Percentiles rank a stretch among this genome's conserved stretches.
Conservation (phyloP, 2,113 vertebrate species). For the Petrocephalus microphthalmus region DNA sequence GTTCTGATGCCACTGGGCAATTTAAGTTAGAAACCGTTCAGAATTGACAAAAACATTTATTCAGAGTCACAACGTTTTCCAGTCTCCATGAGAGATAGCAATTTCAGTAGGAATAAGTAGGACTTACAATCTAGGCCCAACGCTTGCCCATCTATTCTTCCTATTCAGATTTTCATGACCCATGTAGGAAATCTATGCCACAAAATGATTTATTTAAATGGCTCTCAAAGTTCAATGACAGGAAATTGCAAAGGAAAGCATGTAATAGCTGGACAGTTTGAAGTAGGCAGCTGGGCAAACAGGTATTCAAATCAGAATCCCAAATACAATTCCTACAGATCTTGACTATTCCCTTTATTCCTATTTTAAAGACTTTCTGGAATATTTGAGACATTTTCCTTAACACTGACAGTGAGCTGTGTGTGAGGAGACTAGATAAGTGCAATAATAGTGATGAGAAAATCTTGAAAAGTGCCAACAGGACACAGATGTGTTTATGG, state of each 20-base stretch:
- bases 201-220: conserved; percentile 52
- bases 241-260: conserved; percentile 57
- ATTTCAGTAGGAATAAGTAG: conserved; percentile 40
- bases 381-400: neutral
- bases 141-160: conserved; percentile 44
- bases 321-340: conserved; percentile 43
- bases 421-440: neutral
- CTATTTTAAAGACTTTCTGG: conserved; percentile 36
- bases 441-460: neutral
- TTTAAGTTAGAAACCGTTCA: conserved; percentile 39
- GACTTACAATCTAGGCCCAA: conserved; percentile 38
- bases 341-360: conserved; percentile 46
- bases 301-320: conserved; percentile 59
- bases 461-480: neutral
- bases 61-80: conserved; percentile 37
- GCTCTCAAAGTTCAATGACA: conserved; percentile 48
- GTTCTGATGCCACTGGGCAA: conserved; percentile 38
- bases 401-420: neutral
- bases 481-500: neutral
- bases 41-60: conserved; percentile 33
- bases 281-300: conserved; percentile 53
- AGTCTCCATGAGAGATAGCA: conserved; percentile 33
- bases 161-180: conserved; percentile 51
- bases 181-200: conserved; percentile 43
- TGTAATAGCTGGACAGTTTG: conserved; percentile 56